Base-by-base conservation (phyloP, 2,113 vertebrate species). In the Podarcis cretensis region DNA sequence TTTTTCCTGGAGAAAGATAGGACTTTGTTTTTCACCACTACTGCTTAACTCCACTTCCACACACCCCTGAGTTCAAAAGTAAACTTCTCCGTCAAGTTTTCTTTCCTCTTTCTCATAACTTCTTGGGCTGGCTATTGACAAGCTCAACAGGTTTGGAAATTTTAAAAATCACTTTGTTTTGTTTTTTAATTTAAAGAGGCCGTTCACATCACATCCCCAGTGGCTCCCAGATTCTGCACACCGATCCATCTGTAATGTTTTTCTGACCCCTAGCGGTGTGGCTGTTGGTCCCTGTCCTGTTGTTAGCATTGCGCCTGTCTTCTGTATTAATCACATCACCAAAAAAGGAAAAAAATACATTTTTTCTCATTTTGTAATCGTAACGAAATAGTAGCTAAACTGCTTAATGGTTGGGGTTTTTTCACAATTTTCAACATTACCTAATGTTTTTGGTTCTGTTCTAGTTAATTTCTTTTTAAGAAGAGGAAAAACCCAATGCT, bases 391-490 rank as follows among this genome's bases (percentile, higher is more conserved):
- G 96, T 97, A 94, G 96, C 95, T 97, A 96, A 97, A 97, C 96
- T 96, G 97, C 97, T 97, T 97, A 95, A 97, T 96, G 97, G 96
- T 97, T 96, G 93, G 96, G 96, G 95, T 97, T 95, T 96, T 96
- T 97, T 96, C 97, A 97, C 97, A 96, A 96, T 97, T 97, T 96
- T 97, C 97, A 97, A 97, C 97, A 93, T 96, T 95, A 96, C 95
- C 94, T 95, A 87, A 92, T 94, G 93, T n/a, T 95, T 94, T 96
- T 92, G 91, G 95, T 97, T 97, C 95, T 97, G 95, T 96, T 97
- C 95, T 95, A 95, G 95, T 96, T 94, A 87, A 95, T 96, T 97
- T 96, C 95, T 97, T 96, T 77, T 96, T 75, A 69, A 94, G 96
- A 96, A 90, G 76, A 18, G 77, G 32, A 76, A 87, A 95, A 94